Conservation (phyloP, 2,888 invertebrate species). For the Trachelus iudaicus region DNA sequence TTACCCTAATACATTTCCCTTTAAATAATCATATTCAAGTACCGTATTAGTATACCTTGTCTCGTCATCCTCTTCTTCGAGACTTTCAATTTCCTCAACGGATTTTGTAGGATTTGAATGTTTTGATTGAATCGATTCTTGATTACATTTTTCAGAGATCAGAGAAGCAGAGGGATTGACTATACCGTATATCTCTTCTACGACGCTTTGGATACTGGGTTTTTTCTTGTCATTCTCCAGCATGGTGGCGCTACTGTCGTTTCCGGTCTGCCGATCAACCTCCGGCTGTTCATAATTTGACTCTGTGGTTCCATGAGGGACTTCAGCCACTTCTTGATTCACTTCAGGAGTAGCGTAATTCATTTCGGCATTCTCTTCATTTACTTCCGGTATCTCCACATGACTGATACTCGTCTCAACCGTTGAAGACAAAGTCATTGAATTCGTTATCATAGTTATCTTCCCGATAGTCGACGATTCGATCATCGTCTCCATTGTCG, state of each 20-base stretch:
- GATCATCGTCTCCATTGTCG: neutral
- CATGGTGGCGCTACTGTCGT: conserved; percentile 4
- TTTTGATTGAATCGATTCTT: neutral
- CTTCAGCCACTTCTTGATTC: conserved; percentile 44
- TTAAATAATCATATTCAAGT: neutral
- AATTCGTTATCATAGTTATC: neutral
- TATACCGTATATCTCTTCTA: conserved; percentile 43
- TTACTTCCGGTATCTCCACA: conserved; percentile 45
- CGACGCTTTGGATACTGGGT: conserved; percentile 45
- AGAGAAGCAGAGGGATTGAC: conserved; percentile 29
- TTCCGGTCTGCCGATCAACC: conserved; percentile 8
- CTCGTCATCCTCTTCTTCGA: conserved; percentile 52
- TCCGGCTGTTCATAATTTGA: conserved; percentile 29
- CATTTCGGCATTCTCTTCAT: conserved; percentile 46
- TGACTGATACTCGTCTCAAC: conserved; percentile 24
- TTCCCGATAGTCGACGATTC: neutral
- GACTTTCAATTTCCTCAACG: conserved; percentile 35
- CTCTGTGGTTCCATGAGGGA: conserved; percentile 30
- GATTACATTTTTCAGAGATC: neutral
- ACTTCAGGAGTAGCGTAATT: conserved; percentile 47
- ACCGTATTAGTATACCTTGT: conserved; percentile 38
- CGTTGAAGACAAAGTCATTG: neutral
- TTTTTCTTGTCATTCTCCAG: conserved; percentile 18
- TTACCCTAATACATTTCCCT: neutral
- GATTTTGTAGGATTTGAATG: neutral